A percentile compares a stretch with the other conserved stretches of the same genome.
Conservation (phyloP, 2,888 invertebrate genomes). For the Drosophila atripex region DNA sequence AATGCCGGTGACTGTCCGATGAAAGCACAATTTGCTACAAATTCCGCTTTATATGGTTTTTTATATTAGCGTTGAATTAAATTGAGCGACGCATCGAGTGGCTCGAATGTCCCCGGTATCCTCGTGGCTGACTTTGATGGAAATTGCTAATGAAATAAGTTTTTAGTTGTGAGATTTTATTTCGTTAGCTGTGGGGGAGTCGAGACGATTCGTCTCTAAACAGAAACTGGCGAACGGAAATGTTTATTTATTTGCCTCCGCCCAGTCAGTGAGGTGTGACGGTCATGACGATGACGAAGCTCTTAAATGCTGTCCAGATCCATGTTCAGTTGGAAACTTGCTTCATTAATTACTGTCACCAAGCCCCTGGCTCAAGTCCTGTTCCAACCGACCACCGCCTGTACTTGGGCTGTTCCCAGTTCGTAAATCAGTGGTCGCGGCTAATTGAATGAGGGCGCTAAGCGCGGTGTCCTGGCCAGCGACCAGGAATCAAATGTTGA, state of each 20-base stretch:
- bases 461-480: constrained; percentile 15
- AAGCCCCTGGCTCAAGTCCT: constrained; percentile 23
- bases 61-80: constrained; percentile 79
- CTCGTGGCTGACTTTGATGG: constrained; percentile 60
- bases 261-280: constrained; percentile 45
- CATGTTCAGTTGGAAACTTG: constrained; percentile 38
- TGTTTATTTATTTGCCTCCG: constrained; percentile 51
- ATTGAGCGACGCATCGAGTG: constrained; percentile 65
- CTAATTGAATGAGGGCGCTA: constrained; percentile 56
- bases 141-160: constrained; percentile 79
- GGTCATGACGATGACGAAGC: constrained; percentile 42
- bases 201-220: background rate
- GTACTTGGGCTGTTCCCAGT: background rate
- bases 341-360: constrained; percentile 62
- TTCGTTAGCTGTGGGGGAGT: constrained; percentile 29
- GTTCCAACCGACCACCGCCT: constrained; percentile 1
- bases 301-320: constrained; percentile 24
- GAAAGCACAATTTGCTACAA: constrained; percentile 51
- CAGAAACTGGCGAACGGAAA: constrained; percentile 1
- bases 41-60: constrained; percentile 66
- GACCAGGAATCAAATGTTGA: constrained; percentile 36
- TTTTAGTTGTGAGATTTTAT: constrained; percentile 63
- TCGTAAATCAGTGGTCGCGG: constrained; percentile 44
- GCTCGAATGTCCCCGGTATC: constrained; percentile 11
- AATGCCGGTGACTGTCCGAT: constrained; percentile 38